These are phyloP conservation scores for Macropus fuliginosus DNA, from an alignment of 2,797 vertebrate genomes.

Conservation along the genomic window DNA sequence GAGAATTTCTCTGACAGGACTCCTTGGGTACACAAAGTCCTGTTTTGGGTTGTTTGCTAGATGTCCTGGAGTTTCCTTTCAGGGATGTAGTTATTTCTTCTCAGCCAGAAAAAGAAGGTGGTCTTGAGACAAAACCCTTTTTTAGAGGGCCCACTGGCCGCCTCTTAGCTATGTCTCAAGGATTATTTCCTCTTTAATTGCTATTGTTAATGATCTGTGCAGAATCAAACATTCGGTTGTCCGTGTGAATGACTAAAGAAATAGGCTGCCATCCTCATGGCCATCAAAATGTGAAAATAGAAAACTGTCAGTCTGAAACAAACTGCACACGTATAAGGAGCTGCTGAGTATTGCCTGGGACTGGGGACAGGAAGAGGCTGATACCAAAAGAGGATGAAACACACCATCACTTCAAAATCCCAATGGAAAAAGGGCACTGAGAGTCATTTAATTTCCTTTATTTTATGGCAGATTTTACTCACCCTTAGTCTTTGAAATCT, in stretches of 20 bases:
- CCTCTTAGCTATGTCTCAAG: not conserved
- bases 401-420: slow-evolving; percentile 43
- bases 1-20: not conserved
- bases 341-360: not conserved
- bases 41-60: not conserved
- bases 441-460: not conserved
- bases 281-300: not conserved
- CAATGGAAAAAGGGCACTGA: slow-evolving; percentile 8
- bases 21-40: not conserved
- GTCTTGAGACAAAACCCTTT: not conserved
- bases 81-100: slow-evolving; percentile 15
- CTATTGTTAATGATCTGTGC: not conserved
- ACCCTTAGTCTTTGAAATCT: not conserved
- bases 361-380: not conserved
- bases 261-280: not conserved
- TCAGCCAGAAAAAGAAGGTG: not conserved
- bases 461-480: not conserved
- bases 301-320: slow-evolving; percentile 9
- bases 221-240: not conserved
- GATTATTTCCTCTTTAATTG: not conserved
- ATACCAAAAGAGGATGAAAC: slow-evolving; percentile 42
- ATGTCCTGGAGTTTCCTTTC: slow-evolving; percentile 21
- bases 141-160: not conserved
- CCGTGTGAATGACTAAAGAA: not conserved
- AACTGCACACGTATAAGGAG: not conserved